Conservation (phyloP, 2,888 invertebrate species). For the Conops quadrifasciatus region DNA sequence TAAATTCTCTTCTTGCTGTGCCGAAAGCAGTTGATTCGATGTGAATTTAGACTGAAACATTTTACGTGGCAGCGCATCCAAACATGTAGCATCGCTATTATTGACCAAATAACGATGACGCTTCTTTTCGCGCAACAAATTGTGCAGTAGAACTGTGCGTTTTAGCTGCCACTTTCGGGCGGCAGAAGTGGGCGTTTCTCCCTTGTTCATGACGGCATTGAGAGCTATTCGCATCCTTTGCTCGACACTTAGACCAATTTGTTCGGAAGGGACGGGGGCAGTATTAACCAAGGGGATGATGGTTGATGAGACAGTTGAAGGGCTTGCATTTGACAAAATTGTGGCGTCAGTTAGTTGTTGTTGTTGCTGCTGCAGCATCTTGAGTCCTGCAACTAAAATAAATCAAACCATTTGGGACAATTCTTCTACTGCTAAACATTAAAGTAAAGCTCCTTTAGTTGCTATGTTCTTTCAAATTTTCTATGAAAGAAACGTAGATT, state of each 20-base stretch:
- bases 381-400: not conserved
- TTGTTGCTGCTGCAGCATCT: constrained; percentile 19
- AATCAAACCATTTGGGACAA: not conserved
- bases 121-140: constrained; percentile 24
- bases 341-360: not conserved
- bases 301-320: not conserved
- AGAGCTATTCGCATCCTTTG: constrained; percentile 24
- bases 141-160: constrained; percentile 11
- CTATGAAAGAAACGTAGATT: too few species aligned
- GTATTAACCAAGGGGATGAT: not conserved
- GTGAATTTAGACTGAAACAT: constrained; percentile 34
- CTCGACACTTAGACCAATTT: constrained; percentile 13
- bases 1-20: constrained; percentile 26
- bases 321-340: not conserved
- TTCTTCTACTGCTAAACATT: too few species aligned
- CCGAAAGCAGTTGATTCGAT: constrained; percentile 31
- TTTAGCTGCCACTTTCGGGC: constrained; percentile 26
- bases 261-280: not conserved
- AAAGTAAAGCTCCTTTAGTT: too few species aligned
- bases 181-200: constrained; percentile 32
- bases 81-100: not conserved
- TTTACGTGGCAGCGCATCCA: not conserved
- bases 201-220: constrained; percentile 17
- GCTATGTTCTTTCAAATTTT: too few species aligned
- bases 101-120: not conserved